A percentile compares a stretch with the other conserved stretches of the same genome.
These are phyloP conservation scores for Enteromius radiatus DNA, from an alignment of 2,797 vertebrate genomes.

Conservation along the genomic window DNA sequence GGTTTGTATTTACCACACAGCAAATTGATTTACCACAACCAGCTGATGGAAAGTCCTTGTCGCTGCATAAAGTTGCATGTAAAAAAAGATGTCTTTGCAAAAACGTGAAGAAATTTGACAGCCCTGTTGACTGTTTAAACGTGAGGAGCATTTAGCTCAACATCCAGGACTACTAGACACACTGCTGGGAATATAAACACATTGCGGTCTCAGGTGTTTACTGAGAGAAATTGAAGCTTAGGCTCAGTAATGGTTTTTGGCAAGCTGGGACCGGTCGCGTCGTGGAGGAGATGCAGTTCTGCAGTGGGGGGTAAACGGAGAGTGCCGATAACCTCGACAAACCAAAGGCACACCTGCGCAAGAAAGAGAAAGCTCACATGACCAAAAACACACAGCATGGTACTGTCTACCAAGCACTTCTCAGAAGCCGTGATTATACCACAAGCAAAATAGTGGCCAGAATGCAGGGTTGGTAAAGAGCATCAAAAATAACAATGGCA, in stretches of 20 bases:
- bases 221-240: slow-evolving; percentile 56
- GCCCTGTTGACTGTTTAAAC: slow-evolving; percentile 27
- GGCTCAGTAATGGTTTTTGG: slow-evolving; percentile 50
- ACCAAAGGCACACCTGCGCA: slow-evolving; percentile 51
- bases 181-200: slow-evolving; percentile 47
- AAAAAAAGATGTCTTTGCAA: slow-evolving; percentile 3
- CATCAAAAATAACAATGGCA: slow-evolving; percentile 53
- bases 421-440: slow-evolving; percentile 53
- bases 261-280: slow-evolving; percentile 40
- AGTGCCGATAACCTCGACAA: slow-evolving; percentile 53
- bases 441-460: slow-evolving; percentile 14
- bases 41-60: slow-evolving; percentile 41
- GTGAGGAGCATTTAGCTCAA: slow-evolving; percentile 43
- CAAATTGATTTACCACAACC: slow-evolving; percentile 49
- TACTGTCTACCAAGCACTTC: slow-evolving; percentile 49
- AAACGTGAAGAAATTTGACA: slow-evolving; percentile 33
- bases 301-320: slow-evolving; percentile 45
- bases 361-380: slow-evolving; percentile 27
- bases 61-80: slow-evolving; percentile 44
- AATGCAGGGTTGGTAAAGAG: slow-evolving; percentile 21
- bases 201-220: slow-evolving; percentile 53
- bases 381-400: slow-evolving; percentile 51
- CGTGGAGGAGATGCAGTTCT: slow-evolving; percentile 34
- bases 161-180: slow-evolving; percentile 25
- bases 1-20: slow-evolving; percentile 54